Evolutionary conservation across 2,113 vertebrate species (phyloP).

Genomic region (Tricholaema leucomelas): DNA sequence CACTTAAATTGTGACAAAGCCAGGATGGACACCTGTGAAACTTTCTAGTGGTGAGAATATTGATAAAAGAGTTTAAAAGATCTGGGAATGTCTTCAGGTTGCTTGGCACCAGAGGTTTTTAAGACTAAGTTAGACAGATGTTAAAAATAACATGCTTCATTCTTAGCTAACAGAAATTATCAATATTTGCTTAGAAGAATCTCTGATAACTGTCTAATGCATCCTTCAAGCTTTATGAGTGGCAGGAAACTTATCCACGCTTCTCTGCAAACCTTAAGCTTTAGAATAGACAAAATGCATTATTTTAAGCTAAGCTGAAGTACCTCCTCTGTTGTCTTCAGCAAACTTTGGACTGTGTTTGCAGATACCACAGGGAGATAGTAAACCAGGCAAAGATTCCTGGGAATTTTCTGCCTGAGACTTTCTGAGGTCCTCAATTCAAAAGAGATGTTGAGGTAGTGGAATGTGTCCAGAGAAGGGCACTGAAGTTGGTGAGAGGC

Average conservation of each 20-base stretch:
- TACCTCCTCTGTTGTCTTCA: not conserved
- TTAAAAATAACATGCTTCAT: not conserved
- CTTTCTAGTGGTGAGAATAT: not conserved
- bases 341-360: not conserved
- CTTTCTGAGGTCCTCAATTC: too few relatives aligned
- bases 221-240: not conserved
- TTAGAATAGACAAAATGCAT: not conserved
- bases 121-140: not conserved
- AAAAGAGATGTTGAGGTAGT: too few relatives aligned
- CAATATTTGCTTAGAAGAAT: not conserved
- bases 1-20: not conserved
- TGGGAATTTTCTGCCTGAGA: not conserved
- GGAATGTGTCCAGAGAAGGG: too few relatives aligned
- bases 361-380: not conserved
- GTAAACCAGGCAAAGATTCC: not conserved
- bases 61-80: not conserved
- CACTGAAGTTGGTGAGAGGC: too few relatives aligned
- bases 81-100: not conserved
- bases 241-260: fast-evolving
- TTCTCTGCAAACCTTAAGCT: not conserved
- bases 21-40: not conserved
- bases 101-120: not conserved
- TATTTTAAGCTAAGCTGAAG: not conserved
- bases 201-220: not conserved
- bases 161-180: not conserved